A percentile compares a stretch with the other conserved stretches of the same genome.
phyloP scores from a whole-genome alignment of 1,140 invertebrate genomes.

The Temnothorax nylanderi region DNA sequence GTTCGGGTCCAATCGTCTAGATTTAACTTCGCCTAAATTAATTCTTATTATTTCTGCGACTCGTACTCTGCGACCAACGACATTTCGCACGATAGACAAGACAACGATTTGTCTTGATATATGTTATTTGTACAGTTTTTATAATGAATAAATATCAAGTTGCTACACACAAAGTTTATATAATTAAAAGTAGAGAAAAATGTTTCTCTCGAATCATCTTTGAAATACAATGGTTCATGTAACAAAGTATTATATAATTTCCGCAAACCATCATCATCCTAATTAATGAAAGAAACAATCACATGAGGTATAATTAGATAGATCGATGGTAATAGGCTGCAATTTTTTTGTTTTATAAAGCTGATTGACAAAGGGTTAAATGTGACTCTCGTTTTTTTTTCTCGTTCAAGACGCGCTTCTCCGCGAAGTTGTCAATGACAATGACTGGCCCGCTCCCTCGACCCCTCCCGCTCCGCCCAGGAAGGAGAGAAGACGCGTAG shows the following conservation, averaged over 20 bases:
- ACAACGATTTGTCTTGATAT: constrained; percentile 21
- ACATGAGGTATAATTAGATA: background rate
- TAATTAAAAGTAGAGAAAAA: background rate
- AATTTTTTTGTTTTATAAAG: background rate
- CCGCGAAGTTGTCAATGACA: constrained; percentile 71
- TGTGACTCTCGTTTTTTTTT: background rate
- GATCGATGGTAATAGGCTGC: background rate
- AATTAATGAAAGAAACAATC: background rate
- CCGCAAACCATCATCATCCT: background rate
- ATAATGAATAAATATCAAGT: background rate
- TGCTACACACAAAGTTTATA: background rate
- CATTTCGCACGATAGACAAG: constrained; percentile 27
- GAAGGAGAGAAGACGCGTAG: constrained; percentile 33
- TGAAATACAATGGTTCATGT: background rate
- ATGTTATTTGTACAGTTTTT: constrained; percentile 22
- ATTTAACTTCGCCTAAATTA: constrained; percentile 85
- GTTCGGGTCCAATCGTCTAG: constrained; percentile 83
- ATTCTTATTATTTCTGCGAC: constrained; percentile 84
- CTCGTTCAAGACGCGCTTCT: constrained; percentile 36
- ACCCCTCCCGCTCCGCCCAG: background rate
- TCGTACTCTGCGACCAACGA: constrained; percentile 48
- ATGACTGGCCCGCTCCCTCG: constrained; percentile 59
- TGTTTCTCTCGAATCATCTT: background rate
- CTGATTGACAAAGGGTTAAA: background rate
- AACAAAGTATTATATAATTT: background rate